Base-by-base conservation (phyloP, 2,113 vertebrate genomes). In the Peromyscus leucopus region DNA sequence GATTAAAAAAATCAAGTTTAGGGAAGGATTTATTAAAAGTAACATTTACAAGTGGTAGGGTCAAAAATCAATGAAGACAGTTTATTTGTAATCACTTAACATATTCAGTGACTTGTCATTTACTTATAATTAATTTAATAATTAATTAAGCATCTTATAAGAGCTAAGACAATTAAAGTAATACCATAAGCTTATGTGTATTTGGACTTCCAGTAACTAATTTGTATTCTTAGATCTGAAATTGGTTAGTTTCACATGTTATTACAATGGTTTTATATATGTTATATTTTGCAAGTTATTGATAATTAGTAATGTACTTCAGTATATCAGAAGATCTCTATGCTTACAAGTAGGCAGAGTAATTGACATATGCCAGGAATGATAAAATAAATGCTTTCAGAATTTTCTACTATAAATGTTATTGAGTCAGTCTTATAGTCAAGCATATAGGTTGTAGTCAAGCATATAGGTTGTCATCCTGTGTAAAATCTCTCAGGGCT, bases 21-120 rank as follows among this genome's bases (percentile, higher is more conserved):
- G 10, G 63, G 88, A 72, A 89, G 42, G 46, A 46, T 93, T 89
- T 91, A 79, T 75, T 87, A 39, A 95, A 87, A 93, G 12, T n/a
- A 59, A 28, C 11, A 71, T 82, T 48, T 55, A 71, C 39, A 88
- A 80, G 7, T 94, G 12, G 1, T 36, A 46, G n/a, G 12, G 13
- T 8, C 33, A 96, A 87, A 21, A 78, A 28, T 84, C 9, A 96
- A 31, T 36, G 92, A 90, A 76, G 21, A 1, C 12, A 59, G 3
- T 39, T n/a, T 1, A 89, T 89, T 74, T 28, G 46, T 95, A 94
- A 19, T 76, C 72, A 95, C 48, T 78, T 85, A 80, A n/a, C 2
- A 55, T 33, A 82, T 75, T 48, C 5, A 82, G 6, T 31, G 1
- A 3, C 24, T 78, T 75, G 8, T 46, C 7, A 4, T 55, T 78